These are phyloP conservation scores for Rhadina sibilatrix DNA, from an alignment of 2,113 vertebrate species.

Conservation along the genomic window DNA sequence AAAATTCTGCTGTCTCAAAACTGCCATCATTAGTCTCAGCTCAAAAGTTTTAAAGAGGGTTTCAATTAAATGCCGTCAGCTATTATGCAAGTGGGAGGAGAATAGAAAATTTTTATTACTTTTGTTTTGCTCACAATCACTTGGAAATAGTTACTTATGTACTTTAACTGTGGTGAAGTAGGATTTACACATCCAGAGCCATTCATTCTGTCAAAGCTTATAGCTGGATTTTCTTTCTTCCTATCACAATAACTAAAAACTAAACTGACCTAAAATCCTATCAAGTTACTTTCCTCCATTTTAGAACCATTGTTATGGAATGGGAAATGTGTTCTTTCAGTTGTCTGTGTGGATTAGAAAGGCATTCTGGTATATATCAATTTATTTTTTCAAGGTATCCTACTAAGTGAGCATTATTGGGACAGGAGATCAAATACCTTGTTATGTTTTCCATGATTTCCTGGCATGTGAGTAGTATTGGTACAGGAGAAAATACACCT, in stretches of 20 bases:
- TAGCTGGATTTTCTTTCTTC: background rate
- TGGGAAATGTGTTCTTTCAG: background rate
- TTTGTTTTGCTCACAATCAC: background rate
- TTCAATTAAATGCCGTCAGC: conserved; percentile 19
- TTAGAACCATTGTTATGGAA: background rate
- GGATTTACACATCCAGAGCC: background rate
- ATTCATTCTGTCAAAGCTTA: background rate
- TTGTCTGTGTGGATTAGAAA: background rate
- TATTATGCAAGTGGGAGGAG: background rate
- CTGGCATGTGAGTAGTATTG: background rate
- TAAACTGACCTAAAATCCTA: background rate
- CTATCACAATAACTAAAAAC: background rate
- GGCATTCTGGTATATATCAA: background rate
- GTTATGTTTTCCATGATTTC: background rate
- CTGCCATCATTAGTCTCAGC: conserved; percentile 13
- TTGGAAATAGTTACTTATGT: background rate
- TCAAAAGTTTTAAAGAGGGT: conserved; percentile 8
- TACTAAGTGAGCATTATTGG: background rate
- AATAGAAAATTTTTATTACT: background rate
- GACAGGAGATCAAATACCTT: background rate
- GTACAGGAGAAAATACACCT: background rate
- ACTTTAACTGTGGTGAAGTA: background rate
- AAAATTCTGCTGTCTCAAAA: conserved; percentile 12
- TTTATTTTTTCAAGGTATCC: background rate
- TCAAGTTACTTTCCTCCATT: background rate